Evolutionary conservation across 2,797 vertebrate genomes (phyloP).

Genomic region (Periparus ater): DNA sequence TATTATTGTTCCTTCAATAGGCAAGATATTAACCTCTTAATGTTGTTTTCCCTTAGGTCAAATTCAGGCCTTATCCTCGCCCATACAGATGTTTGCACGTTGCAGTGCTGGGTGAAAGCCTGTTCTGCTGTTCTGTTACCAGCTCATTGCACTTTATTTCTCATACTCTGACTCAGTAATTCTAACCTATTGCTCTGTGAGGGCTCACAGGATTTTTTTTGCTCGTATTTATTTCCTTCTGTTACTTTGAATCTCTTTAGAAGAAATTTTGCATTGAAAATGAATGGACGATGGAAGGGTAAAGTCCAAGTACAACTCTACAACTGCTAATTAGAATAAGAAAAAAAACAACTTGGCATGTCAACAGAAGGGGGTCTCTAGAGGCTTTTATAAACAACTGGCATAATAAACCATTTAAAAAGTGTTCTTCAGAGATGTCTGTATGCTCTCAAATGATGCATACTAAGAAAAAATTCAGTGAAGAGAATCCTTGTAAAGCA

Average conservation of each 20-base stretch:
- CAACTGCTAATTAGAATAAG: not conserved
- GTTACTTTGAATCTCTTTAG: not conserved
- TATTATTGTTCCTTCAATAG: not conserved
- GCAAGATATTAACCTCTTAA: not conserved
- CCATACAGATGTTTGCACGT: not conserved
- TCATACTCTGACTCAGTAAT: not conserved
- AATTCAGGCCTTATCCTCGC: not conserved
- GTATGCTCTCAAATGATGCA: not conserved
- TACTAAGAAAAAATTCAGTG: not conserved
- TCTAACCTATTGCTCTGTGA: not conserved
- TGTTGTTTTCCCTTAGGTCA: not conserved
- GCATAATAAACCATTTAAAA: not conserved
- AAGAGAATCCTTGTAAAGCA: not conserved
- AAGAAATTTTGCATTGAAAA: not conserved
- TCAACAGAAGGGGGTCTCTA: not conserved
- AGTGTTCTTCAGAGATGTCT: not conserved
- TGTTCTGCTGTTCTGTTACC: not conserved
- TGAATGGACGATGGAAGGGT: not conserved
- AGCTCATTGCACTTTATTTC: not conserved
- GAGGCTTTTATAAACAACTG: not conserved
- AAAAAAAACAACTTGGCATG: not conserved
- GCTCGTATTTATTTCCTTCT: not conserved
- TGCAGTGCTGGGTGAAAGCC: not conserved
- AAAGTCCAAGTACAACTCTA: not conserved
- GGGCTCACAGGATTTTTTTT: not conserved